phyloP scores from a whole-genome alignment of 1,140 invertebrate genomes.

The Drosophila trapezifrons region DNA sequence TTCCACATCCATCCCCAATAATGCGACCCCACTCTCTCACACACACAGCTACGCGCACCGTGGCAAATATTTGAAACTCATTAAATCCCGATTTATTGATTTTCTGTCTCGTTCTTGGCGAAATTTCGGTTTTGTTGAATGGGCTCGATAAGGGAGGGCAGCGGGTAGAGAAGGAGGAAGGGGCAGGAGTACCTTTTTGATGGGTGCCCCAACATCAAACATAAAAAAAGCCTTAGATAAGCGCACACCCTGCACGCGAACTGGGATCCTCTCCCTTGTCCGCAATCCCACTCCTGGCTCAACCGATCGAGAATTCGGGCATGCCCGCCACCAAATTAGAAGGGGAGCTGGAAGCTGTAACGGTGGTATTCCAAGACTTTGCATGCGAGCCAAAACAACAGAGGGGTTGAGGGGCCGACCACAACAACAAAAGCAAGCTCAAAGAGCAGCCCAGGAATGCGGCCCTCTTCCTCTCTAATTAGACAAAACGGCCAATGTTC shows the following conservation, averaged over 20 bases:
- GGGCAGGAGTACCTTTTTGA: not conserved
- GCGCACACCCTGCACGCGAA: not conserved
- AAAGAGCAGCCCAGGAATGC: slow-evolving; percentile 25
- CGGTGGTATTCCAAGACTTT: slow-evolving; percentile 24
- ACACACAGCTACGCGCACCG: not conserved
- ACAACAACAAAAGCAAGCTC: slow-evolving; percentile 7
- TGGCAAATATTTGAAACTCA: slow-evolving; percentile 76
- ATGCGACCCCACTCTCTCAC: slow-evolving; percentile 16
- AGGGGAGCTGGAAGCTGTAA: slow-evolving; percentile 1
- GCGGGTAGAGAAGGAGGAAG: not conserved
- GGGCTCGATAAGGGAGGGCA: slow-evolving; percentile 8
- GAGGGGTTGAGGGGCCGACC: not conserved
- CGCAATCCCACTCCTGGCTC: not conserved
- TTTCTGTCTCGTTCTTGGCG: slow-evolving; percentile 58
- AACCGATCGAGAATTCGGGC: not conserved
- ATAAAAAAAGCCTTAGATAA: not conserved
- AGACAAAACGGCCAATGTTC: slow-evolving; percentile 12
- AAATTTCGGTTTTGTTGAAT: slow-evolving; percentile 30
- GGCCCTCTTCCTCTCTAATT: slow-evolving; percentile 5
- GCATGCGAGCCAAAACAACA: slow-evolving; percentile 2
- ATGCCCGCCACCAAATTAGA: not conserved
- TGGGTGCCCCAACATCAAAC: slow-evolving; percentile 4
- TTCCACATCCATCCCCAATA: slow-evolving; percentile 14
- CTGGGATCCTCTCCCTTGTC: not conserved
- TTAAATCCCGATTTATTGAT: slow-evolving; percentile 77